These are phyloP conservation scores for Lagenorhynchus albirostris DNA, from an alignment of 2,113 vertebrate genomes.

Conservation along the genomic window DNA sequence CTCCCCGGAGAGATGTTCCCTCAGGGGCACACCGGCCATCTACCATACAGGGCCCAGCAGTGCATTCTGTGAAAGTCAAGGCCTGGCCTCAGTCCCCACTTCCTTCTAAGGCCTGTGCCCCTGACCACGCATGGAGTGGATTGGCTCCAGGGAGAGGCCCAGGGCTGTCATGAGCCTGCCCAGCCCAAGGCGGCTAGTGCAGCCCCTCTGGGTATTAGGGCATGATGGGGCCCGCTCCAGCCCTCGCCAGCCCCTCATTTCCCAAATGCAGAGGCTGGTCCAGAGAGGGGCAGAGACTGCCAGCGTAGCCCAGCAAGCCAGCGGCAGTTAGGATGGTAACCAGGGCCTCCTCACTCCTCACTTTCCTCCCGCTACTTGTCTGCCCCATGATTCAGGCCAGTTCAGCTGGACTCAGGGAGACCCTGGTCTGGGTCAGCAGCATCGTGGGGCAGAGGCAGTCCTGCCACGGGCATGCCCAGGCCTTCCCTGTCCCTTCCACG, in stretches of 20 bases:
- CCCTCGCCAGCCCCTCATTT: neutral
- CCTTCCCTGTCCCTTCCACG: neutral
- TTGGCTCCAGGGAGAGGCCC: neutral
- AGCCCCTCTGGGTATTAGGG: neutral
- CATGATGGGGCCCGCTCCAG: fast-evolving
- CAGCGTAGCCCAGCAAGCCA: neutral
- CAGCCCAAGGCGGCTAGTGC: neutral
- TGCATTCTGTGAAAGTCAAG: neutral
- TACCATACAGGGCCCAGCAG: neutral
- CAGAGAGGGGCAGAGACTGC: neutral
- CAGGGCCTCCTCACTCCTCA: neutral
- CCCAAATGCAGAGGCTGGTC: neutral
- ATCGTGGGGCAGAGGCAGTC: neutral
- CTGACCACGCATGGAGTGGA: neutral
- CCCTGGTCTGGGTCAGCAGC: neutral
- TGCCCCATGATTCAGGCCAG: neutral
- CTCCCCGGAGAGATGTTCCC: neutral
- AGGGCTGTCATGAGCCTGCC: neutral
- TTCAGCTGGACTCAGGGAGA: neutral
- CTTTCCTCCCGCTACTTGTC: neutral
- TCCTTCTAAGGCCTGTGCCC: neutral
- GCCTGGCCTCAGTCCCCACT: neutral
- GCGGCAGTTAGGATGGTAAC: neutral
- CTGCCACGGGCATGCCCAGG: neutral
- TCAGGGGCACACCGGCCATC: neutral